Evolutionary conservation across 2,113 vertebrate genomes (phyloP).

Genomic region (Oophaga pumilio): DNA sequence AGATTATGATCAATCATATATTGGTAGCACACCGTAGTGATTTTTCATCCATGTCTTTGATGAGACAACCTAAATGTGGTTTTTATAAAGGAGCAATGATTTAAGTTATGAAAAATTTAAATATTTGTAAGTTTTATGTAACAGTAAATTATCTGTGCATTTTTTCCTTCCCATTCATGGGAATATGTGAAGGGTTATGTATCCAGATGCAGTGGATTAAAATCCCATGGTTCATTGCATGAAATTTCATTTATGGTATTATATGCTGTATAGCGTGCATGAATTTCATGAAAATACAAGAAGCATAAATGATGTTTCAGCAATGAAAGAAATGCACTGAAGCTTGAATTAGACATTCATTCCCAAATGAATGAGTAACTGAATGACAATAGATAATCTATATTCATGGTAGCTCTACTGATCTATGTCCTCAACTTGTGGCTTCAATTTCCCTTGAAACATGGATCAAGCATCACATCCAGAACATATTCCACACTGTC

Average conservation of each 20-base stretch:
- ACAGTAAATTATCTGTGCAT: background rate
- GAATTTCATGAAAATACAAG: slow-evolving; percentile 39
- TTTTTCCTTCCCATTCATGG: background rate
- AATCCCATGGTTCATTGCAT: background rate
- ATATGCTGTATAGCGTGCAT: slow-evolving; percentile 5
- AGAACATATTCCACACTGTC: slow-evolving; percentile 57
- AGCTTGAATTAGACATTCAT: slow-evolving; percentile 48
- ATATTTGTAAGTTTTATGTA: background rate
- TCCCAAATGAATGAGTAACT: slow-evolving; percentile 55
- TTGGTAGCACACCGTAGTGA: too few relatives aligned
- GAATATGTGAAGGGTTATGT: background rate
- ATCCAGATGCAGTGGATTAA: slow-evolving; percentile 14
- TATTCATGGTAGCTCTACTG: slow-evolving; percentile 58
- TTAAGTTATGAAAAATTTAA: background rate
- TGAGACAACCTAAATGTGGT: background rate
- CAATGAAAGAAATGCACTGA: slow-evolving; percentile 24
- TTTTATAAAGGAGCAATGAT: background rate
- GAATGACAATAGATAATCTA: slow-evolving; percentile 59
- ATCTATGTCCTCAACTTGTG: slow-evolving; percentile 58
- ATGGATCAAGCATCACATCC: slow-evolving; percentile 55
- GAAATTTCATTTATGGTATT: slow-evolving; percentile 2
- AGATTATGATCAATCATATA: too few relatives aligned
- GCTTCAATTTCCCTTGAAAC: slow-evolving; percentile 59
- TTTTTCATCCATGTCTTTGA: too few relatives aligned
- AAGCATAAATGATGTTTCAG: slow-evolving; percentile 52